phyloP scores from a whole-genome alignment of 2,113 vertebrate genomes.

The Eolophus roseicapilla region DNA sequence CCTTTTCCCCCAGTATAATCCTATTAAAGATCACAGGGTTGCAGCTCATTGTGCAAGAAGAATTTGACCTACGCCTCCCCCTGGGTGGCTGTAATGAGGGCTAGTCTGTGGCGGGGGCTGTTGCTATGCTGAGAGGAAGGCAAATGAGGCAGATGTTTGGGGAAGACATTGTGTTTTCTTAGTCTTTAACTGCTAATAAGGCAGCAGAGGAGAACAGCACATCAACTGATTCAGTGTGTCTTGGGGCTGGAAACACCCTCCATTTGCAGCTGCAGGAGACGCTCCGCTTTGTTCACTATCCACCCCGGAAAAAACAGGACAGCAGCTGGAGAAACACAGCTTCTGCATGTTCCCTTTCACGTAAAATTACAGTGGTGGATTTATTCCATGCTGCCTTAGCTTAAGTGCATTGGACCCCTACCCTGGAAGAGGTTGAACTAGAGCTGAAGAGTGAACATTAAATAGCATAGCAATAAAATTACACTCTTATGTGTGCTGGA shows the following conservation, averaged over 20 bases:
- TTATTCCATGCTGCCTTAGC: not conserved
- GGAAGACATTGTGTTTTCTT: constrained; percentile 5
- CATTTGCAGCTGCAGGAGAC: constrained; percentile 4
- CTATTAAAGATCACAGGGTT: constrained; percentile 46
- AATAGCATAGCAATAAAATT: not conserved
- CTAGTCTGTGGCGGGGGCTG: not conserved
- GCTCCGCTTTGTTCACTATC: not conserved
- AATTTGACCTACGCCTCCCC: constrained; percentile 45
- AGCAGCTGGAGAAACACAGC: not conserved
- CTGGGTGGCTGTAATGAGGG: not conserved
- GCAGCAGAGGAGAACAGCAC: not conserved
- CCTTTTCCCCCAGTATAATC: constrained; percentile 24
- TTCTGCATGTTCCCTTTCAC: not conserved
- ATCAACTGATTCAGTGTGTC: not conserved
- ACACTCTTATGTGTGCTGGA: not conserved
- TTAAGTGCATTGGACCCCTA: not conserved
- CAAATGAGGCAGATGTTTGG: constrained; percentile 37
- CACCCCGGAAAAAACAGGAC: not conserved
- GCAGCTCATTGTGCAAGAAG: not conserved
- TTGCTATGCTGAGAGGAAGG: not conserved
- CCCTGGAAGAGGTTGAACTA: not conserved
- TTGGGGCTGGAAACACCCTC: constrained; percentile 32
- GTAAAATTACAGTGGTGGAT: not conserved
- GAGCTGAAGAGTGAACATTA: not conserved
- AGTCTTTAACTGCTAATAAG: constrained; percentile 15